These are phyloP conservation scores for Drosophila heteroneura DNA, from an alignment of 2,888 invertebrate genomes.

Conservation along the genomic window DNA sequence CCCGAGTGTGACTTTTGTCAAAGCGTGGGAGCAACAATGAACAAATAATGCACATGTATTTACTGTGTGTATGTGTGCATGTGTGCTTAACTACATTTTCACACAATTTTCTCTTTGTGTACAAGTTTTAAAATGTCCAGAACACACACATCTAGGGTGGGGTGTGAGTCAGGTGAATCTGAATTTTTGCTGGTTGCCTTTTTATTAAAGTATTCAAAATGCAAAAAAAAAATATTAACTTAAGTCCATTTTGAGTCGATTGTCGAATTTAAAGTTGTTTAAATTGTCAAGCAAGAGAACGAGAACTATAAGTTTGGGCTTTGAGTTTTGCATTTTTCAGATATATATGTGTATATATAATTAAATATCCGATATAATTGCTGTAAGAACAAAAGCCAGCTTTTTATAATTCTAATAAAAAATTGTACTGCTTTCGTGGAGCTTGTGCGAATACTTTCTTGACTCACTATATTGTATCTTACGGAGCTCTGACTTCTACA, in stretches of 20 bases:
- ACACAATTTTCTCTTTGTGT: constrained; percentile 19
- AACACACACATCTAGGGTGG: not conserved
- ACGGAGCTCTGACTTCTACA: not conserved
- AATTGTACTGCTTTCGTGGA: not conserved
- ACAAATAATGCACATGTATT: constrained; percentile 2
- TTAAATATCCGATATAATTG: not conserved
- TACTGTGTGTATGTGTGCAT: not conserved
- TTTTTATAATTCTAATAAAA: not conserved
- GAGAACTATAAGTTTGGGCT: not conserved
- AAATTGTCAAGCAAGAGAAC: not conserved
- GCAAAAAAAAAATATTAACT: too few relatives aligned
- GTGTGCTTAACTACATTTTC: constrained; percentile 10
- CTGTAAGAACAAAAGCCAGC: not conserved
- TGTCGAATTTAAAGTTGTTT: not conserved
- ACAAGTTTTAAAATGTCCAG: constrained; percentile 6
- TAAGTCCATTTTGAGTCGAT: not conserved
- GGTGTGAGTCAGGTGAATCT: not conserved
- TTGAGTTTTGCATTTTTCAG: not conserved
- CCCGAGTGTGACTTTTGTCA: constrained; percentile 51
- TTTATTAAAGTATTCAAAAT: too few relatives aligned
- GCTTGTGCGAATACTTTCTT: not conserved
- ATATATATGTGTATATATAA: not conserved
- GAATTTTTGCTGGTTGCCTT: not conserved
- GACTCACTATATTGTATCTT: not conserved
- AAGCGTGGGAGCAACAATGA: constrained; percentile 52